Conservation (phyloP, 1,140 invertebrate genomes). For the Ptiloglossa arizonensis region DNA sequence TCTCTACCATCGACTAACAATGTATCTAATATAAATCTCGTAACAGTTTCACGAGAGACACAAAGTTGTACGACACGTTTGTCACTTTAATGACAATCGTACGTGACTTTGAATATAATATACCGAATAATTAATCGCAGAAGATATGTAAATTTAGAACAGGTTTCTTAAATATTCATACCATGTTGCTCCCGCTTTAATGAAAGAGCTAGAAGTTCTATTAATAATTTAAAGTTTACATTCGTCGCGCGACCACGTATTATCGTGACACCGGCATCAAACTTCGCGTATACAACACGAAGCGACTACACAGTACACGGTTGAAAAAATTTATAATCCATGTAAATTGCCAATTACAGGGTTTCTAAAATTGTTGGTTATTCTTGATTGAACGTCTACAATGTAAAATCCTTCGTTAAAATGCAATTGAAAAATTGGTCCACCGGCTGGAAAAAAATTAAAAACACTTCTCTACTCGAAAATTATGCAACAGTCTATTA, state of each 20-base stretch:
- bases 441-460: too few relatives aligned
- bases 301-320: too few relatives aligned
- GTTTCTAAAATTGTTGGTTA: background rate
- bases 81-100: background rate
- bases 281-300: too few relatives aligned
- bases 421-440: background rate
- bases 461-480: too few relatives aligned
- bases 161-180: slow-evolving; percentile 21
- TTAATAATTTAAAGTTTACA: slow-evolving; percentile 43
- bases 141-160: slow-evolving; percentile 33
- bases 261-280: background rate
- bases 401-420: background rate
- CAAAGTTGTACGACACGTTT: background rate
- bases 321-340: background rate
- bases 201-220: slow-evolving; percentile 4
- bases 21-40: too few relatives aligned
- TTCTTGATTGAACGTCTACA: background rate
- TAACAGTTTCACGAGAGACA: background rate
- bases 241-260: background rate
- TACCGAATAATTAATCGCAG: slow-evolving; percentile 13
- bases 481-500: too few relatives aligned
- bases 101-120: slow-evolving; percentile 2
- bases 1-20: too few relatives aligned
- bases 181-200: background rate
- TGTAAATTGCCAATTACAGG: background rate